Evolutionary conservation across 1,140 invertebrate species (phyloP).

Genomic region (Brachionus paranguensis): DNA sequence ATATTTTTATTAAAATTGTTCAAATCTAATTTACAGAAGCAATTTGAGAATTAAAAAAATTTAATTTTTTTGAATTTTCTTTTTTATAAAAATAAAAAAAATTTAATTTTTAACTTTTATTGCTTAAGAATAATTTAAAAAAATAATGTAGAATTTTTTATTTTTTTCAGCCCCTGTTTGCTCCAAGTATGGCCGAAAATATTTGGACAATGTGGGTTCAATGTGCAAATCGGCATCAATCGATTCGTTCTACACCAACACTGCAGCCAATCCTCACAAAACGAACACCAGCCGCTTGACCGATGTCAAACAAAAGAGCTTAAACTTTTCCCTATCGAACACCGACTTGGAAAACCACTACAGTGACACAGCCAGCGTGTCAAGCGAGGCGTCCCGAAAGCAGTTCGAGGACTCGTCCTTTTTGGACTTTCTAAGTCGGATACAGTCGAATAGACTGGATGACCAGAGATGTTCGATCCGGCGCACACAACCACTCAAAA

Average conservation of each 20-base stretch:
- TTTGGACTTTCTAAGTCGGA: background rate
- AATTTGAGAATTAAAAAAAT: too few species aligned
- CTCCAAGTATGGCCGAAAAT: constrained; percentile 35
- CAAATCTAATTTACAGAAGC: too few species aligned
- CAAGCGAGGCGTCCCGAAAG: background rate
- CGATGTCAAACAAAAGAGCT: constrained; percentile 10
- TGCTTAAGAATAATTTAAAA: too few species aligned
- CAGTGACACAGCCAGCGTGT: background rate
- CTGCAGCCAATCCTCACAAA: background rate
- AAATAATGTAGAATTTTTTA: too few species aligned
- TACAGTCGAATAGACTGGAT: constrained; percentile 19
- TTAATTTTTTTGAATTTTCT: too few species aligned
- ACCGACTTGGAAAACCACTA: constrained; percentile 16
- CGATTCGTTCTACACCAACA: constrained; percentile 32
- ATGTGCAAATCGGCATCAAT: constrained; percentile 31
- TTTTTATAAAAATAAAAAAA: too few species aligned
- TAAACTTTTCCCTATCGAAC: constrained; percentile 30
- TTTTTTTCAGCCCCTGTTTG: background rate
- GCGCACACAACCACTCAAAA: background rate
- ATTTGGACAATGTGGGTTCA: background rate
- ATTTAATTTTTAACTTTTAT: too few species aligned
- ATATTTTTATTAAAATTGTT: too few species aligned
- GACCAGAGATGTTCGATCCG: constrained; percentile 22
- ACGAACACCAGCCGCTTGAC: background rate
- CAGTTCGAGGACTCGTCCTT: constrained; percentile 5